Conservation (phyloP, 2,113 vertebrate genomes). For the Chloropsis cyanopogon region DNA sequence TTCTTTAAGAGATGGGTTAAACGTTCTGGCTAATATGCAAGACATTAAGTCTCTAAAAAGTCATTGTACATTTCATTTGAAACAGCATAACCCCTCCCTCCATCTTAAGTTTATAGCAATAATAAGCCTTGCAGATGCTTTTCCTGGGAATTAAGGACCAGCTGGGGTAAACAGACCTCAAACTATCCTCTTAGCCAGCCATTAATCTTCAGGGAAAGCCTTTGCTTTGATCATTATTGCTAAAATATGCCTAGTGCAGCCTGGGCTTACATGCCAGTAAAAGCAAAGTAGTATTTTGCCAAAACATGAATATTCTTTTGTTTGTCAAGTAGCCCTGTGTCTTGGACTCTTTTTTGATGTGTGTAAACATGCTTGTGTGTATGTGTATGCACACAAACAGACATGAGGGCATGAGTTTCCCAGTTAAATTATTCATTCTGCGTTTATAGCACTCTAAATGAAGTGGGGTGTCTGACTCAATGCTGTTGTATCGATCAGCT, state of each 20-base stretch:
- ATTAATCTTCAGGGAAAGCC: slow-evolving; percentile 66
- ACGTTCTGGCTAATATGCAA: slow-evolving; percentile 31
- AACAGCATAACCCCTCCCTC: slow-evolving; percentile 25
- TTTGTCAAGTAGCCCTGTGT: slow-evolving; percentile 14
- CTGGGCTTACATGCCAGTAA: slow-evolving; percentile 40
- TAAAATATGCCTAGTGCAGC: slow-evolving; percentile 57
- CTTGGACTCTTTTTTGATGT: slow-evolving; percentile 14
- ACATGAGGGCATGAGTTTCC: not conserved
- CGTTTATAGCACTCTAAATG: not conserved
- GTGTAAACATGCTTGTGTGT: slow-evolving; percentile 20
- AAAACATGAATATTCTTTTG: slow-evolving; percentile 54
- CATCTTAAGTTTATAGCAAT: slow-evolving; percentile 53
- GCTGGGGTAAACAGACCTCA: slow-evolving; percentile 67
- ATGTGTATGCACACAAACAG: not conserved
- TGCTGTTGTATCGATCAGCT: not conserved
- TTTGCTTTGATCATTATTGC: slow-evolving; percentile 68
- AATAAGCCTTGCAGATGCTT: slow-evolving; percentile 63
- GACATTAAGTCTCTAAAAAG: slow-evolving; percentile 40
- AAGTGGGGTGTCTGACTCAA: not conserved
- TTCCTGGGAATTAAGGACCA: slow-evolving; percentile 66
- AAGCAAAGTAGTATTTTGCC: slow-evolving; percentile 52
- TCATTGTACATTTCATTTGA: not conserved
- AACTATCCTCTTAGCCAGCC: slow-evolving; percentile 66
- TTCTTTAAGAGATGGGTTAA: slow-evolving; percentile 50
- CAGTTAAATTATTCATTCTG: not conserved